Conservation (phyloP, 1,140 invertebrate genomes). For the Drosophila equinoxialis region DNA sequence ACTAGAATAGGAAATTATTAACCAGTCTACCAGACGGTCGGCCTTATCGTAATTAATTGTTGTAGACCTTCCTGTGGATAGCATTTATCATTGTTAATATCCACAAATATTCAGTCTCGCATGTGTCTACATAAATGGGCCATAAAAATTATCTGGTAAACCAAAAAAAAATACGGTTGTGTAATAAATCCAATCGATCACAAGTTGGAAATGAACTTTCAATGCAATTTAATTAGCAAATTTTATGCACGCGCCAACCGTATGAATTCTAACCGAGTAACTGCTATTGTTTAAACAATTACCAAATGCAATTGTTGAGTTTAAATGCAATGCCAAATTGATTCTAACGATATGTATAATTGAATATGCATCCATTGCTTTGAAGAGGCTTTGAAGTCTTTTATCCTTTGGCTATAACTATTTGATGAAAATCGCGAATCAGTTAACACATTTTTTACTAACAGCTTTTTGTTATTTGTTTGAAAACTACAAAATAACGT, state of each 20-base stretch:
- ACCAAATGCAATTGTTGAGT: background rate
- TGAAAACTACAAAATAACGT: no score
- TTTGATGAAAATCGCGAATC: no score
- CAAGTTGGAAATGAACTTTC: conserved; percentile 11
- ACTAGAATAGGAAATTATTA: background rate
- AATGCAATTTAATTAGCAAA: conserved; percentile 15
- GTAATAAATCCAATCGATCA: conserved; percentile 3
- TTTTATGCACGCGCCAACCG: background rate
- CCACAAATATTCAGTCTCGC: background rate
- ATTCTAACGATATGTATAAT: background rate
- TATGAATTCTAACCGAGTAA: background rate
- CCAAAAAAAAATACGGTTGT: background rate
- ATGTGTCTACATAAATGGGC: background rate
- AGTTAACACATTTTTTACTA: no score
- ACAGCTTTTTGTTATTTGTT: no score
- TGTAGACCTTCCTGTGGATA: background rate
- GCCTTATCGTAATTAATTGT: background rate
- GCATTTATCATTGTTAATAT: conserved; percentile 3
- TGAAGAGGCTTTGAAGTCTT: no score
- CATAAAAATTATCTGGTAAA: background rate
- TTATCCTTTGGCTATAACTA: no score
- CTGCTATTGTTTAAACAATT: no score
- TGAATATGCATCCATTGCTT: no score
- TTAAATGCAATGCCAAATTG: background rate
- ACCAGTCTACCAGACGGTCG: background rate